phyloP scores from a whole-genome alignment of 53 echinoderm and acorn worm species.

The Hippasteria phrygiana region DNA sequence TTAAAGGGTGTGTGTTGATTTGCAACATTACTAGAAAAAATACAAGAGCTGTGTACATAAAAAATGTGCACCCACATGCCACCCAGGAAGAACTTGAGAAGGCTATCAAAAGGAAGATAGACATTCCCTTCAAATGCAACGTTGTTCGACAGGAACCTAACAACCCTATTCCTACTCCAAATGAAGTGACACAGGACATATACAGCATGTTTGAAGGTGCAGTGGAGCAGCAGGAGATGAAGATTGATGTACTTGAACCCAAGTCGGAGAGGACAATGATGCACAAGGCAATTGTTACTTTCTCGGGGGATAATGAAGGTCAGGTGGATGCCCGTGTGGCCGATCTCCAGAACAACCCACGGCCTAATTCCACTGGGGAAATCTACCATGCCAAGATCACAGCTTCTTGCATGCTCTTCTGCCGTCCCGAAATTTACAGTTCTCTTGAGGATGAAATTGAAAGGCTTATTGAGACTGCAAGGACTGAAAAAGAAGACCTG shows the following conservation, averaged over 20 bases:
- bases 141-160: conserved; percentile 37
- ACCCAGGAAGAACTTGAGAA: conserved; percentile 55
- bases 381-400: conserved; percentile 27
- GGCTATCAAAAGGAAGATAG: conserved; percentile 3
- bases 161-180: not conserved
- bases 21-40: conserved; percentile 34
- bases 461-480: not conserved
- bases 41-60: conserved; percentile 29
- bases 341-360: not conserved
- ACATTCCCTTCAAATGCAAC: not conserved
- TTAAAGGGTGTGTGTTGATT: not conserved
- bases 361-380: conserved; percentile 15
- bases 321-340: conserved; percentile 2
- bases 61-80: not conserved
- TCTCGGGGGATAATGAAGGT: conserved; percentile 37
- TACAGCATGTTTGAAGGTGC: conserved; percentile 34
- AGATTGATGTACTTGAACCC: conserved; percentile 37
- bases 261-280: conserved; percentile 52
- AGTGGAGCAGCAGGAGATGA: conserved; percentile 17
- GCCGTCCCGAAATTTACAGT: conserved; percentile 1
- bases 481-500: not conserved
- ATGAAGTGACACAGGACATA: conserved; percentile 9
- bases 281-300: conserved; percentile 59
- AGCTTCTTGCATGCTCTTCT: conserved; percentile 56
- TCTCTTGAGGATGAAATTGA: conserved; percentile 24